These are phyloP conservation scores for Phyllotis vaccarum DNA, from an alignment of 2,797 vertebrate species.

Conservation along the genomic window DNA sequence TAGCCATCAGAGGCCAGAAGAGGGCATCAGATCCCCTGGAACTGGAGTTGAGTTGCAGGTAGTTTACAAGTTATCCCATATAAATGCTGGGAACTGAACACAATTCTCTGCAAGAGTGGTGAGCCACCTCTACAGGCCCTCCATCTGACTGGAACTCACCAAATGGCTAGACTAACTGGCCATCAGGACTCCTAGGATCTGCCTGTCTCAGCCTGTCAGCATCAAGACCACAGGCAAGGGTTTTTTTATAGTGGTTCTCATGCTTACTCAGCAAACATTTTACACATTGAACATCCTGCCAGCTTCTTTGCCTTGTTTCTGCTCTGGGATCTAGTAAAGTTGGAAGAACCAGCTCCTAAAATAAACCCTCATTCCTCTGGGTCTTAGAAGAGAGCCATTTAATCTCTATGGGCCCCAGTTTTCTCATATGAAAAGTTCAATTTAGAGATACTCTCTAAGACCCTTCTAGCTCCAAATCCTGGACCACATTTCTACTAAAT, in stretches of 20 bases:
- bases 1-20: background rate
- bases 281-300: background rate
- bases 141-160: background rate
- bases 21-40: background rate
- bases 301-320: background rate
- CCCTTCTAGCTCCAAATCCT: background rate
- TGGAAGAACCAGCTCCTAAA: constrained; percentile 7
- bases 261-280: background rate
- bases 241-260: background rate
- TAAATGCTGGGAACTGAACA: background rate
- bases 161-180: background rate
- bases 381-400: constrained; percentile 33
- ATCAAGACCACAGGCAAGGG: background rate
- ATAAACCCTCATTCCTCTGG: constrained; percentile 43
- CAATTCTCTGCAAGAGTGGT: background rate
- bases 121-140: background rate
- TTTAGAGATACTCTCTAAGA: constrained; percentile 33
- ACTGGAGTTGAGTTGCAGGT: background rate
- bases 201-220: background rate
- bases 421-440: constrained; percentile 27
- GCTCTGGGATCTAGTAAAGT: background rate
- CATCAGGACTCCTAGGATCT: background rate
- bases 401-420: background rate
- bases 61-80: background rate
- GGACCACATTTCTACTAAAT: background rate